These are phyloP conservation scores for Eucera pruinosa DNA, from an alignment of 2,888 invertebrate species.

Conservation along the genomic window DNA sequence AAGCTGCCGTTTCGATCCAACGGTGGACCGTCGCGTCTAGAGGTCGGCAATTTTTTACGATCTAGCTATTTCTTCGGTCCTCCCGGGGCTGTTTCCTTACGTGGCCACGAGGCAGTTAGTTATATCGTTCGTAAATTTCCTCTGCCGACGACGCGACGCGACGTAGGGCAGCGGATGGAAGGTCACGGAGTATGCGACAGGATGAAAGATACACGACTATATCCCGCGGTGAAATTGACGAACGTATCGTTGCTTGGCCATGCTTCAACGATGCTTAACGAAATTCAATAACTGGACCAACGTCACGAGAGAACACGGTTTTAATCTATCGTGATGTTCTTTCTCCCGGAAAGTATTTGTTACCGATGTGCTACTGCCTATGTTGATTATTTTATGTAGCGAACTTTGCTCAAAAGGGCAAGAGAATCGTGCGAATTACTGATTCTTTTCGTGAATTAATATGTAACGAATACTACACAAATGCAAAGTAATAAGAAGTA, in stretches of 20 bases:
- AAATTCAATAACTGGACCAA: too few species aligned
- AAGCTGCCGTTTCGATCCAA: neutral
- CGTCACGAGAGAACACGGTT: too few species aligned
- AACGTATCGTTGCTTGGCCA: constrained; percentile 8
- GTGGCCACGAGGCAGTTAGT: constrained; percentile 15
- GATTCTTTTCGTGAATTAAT: too few species aligned
- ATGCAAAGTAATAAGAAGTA: too few species aligned
- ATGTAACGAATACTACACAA: too few species aligned
- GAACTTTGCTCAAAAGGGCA: too few species aligned
- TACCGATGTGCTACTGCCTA: too few species aligned
- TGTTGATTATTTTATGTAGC: too few species aligned
- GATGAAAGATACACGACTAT: constrained; percentile 27
- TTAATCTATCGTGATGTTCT: too few species aligned
- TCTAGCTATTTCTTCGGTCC: constrained; percentile 4
- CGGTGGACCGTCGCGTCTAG: neutral
- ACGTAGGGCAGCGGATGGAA: constrained; percentile 2
- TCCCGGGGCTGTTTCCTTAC: neutral
- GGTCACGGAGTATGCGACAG: constrained; percentile 1
- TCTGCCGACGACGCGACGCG: neutral
- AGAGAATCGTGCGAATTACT: too few species aligned
- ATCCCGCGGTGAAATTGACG: constrained; percentile 17
- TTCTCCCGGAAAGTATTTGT: too few species aligned
- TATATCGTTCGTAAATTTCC: constrained; percentile 36
- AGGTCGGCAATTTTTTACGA: constrained; percentile 29
- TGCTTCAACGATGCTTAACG: too few species aligned